phyloP scores from a whole-genome alignment of 2,797 vertebrate species.

The Pristis pectinata region DNA sequence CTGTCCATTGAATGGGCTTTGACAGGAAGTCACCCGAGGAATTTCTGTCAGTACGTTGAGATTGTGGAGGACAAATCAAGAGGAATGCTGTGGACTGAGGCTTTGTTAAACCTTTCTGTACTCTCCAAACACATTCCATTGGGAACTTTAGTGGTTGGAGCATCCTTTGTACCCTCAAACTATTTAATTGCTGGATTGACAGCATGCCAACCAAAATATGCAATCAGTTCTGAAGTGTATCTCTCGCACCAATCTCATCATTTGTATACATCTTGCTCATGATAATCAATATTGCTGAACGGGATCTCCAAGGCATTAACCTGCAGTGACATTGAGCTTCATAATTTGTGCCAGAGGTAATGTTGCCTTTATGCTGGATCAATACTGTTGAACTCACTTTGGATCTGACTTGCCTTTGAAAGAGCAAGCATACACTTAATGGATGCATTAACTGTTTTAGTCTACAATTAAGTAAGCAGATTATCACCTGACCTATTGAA shows the following conservation, averaged over 20 bases:
- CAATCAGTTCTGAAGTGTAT: neutral
- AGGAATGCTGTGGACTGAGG: too few species aligned
- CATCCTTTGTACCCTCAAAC: neutral
- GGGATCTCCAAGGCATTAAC: neutral
- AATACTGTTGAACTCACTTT: neutral
- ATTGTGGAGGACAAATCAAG: neutral
- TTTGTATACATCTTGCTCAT: neutral
- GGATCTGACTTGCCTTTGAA: neutral
- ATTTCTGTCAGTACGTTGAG: neutral
- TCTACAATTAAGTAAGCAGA: neutral
- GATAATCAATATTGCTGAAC: neutral
- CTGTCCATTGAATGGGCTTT: neutral
- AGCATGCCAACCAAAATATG: neutral
- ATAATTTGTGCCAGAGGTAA: neutral
- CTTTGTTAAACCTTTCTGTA: neutral
- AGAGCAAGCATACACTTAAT: neutral
- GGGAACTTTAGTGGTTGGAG: neutral
- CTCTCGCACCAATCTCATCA: neutral
- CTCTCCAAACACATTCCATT: neutral
- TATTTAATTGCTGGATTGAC: neutral
- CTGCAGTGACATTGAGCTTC: neutral
- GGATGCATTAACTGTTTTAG: neutral
- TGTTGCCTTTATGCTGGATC: neutral
- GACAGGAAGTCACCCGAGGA: neutral
- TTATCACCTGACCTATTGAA: neutral